Conservation (phyloP, 2,888 invertebrate genomes). For the Branchellion lobata region DNA sequence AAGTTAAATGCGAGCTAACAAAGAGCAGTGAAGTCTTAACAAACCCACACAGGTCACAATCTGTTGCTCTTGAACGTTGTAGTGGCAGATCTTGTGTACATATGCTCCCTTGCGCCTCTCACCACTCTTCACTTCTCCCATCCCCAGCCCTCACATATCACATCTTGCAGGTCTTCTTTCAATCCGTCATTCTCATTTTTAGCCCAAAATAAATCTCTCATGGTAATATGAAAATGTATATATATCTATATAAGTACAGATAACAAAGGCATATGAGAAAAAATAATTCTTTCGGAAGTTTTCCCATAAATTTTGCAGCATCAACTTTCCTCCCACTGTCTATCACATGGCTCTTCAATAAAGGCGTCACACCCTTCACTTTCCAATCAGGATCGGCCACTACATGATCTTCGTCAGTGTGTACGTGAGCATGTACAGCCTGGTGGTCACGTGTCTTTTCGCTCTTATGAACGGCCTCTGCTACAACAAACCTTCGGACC, state of each 20-base stretch:
- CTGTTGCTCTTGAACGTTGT: constrained; percentile 52
- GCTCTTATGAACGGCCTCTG: constrained; percentile 3
- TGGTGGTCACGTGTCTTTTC: constrained; percentile 52
- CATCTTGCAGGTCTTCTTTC: not conserved
- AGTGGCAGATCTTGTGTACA: constrained; percentile 49
- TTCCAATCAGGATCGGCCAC: constrained; percentile 48
- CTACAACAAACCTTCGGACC: constrained; percentile 3
- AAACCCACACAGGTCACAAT: constrained; percentile 43
- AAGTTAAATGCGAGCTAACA: too few species aligned
- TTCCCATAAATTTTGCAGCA: too few species aligned
- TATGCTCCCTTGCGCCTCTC: constrained; percentile 48
- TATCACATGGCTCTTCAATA: too few species aligned
- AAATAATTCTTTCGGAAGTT: too few species aligned
- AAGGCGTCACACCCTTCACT: too few species aligned
- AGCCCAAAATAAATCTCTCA: too few species aligned
- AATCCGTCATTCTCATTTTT: not conserved
- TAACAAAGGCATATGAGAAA: too few species aligned
- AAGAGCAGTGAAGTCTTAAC: too few species aligned
- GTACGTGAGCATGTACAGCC: constrained; percentile 52
- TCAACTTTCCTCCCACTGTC: too few species aligned
- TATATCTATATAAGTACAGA: too few species aligned
- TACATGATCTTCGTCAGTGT: constrained; percentile 52
- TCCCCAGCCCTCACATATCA: not conserved
- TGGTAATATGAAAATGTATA: too few species aligned
- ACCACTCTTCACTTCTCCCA: constrained; percentile 49